Evolutionary conservation across 1,140 invertebrate species (phyloP).

Genomic region (Drosophila punjabiensis): DNA sequence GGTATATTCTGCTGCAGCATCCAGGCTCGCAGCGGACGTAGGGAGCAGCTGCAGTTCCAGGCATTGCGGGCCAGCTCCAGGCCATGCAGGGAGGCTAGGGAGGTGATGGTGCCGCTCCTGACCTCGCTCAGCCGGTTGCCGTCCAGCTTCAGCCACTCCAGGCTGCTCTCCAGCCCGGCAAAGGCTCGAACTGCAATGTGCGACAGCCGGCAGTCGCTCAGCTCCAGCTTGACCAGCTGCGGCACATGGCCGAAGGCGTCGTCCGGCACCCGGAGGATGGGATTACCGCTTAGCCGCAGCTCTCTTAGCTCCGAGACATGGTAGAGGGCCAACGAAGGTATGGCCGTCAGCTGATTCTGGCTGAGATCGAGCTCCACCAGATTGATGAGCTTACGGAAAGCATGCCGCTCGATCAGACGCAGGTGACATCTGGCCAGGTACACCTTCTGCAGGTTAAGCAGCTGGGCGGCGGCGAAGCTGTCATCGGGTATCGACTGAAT

Average conservation of each 20-base stretch:
- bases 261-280: slow-evolving; percentile 89
- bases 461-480: slow-evolving; percentile 89
- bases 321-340: slow-evolving; percentile 90
- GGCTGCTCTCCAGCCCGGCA: slow-evolving; percentile 88
- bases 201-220: slow-evolving; percentile 89
- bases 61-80: slow-evolving; percentile 91
- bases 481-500: slow-evolving; percentile 89
- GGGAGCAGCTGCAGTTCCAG: slow-evolving; percentile 92
- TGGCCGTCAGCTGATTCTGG: slow-evolving; percentile 88
- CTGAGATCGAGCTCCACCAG: slow-evolving; percentile 93
- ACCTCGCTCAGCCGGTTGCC: slow-evolving; percentile 90
- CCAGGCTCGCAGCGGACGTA: slow-evolving; percentile 91
- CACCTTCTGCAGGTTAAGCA: slow-evolving; percentile 92
- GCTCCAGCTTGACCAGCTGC: slow-evolving; percentile 90
- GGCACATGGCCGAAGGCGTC: slow-evolving; percentile 89
- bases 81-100: slow-evolving; percentile 89
- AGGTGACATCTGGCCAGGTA: slow-evolving; percentile 89
- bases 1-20: slow-evolving; percentile 92
- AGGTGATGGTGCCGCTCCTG: slow-evolving; percentile 88
- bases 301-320: slow-evolving; percentile 91
- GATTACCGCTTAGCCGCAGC: slow-evolving; percentile 90
- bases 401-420: slow-evolving; percentile 88
- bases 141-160: slow-evolving; percentile 92
- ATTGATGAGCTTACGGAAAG: slow-evolving; percentile 90
- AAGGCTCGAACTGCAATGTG: slow-evolving; percentile 90